phyloP scores from a whole-genome alignment of 2,888 invertebrate species.

The Drosophila buzzatii region DNA sequence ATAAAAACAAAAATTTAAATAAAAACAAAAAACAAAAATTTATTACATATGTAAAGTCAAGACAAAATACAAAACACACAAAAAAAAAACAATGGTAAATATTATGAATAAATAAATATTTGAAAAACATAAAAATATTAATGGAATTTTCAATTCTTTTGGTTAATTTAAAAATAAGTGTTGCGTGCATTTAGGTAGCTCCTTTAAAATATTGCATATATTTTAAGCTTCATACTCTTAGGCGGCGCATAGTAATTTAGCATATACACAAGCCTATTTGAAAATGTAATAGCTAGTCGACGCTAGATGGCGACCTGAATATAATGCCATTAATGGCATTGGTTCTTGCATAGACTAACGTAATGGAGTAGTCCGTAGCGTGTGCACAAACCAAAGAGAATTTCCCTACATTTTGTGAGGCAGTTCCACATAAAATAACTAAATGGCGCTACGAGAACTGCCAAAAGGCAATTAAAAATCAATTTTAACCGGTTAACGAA shows the following conservation, averaged over 20 bases:
- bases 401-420: no score
- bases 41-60: conserved; percentile 70
- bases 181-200: conserved; percentile 5
- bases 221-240: neutral
- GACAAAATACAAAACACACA: conserved; percentile 36
- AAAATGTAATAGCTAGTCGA: neutral
- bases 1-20: conserved; percentile 44
- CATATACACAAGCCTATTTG: neutral
- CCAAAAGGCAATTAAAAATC: no score
- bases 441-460: conserved; percentile 3
- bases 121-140: conserved; percentile 45
- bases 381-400: neutral
- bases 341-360: neutral
- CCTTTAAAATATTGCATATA: neutral
- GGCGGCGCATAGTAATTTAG: neutral
- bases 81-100: conserved; percentile 58
- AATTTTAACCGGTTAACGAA: neutral
- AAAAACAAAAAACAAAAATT: conserved; percentile 44
- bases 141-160: neutral
- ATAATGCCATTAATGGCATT: no score
- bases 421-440: neutral
- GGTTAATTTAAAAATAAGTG: neutral
- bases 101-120: conserved; percentile 76
- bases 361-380: neutral
- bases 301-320: neutral